These are phyloP conservation scores for Camelus bactrianus DNA, from an alignment of 2,113 vertebrate species.

Conservation along the genomic window DNA sequence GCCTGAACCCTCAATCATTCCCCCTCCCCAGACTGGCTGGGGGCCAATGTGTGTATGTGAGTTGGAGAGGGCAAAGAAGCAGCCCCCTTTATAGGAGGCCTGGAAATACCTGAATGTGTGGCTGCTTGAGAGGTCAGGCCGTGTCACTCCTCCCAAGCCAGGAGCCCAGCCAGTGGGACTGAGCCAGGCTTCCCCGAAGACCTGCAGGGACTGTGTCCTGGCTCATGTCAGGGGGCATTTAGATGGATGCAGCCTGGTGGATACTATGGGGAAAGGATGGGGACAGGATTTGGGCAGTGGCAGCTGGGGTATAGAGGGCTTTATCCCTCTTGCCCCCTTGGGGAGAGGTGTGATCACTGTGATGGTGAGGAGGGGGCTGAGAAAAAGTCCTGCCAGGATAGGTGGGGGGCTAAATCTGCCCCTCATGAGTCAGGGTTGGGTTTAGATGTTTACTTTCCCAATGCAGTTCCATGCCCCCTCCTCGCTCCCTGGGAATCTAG, in stretches of 20 bases:
- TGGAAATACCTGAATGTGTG: not conserved
- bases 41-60: not conserved
- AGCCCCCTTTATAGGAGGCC: not conserved
- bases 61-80: not conserved
- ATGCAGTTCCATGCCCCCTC: not conserved
- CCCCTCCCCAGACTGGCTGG: not conserved
- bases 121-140: not conserved
- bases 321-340: not conserved
- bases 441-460: constrained; percentile 31
- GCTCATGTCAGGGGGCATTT: not conserved
- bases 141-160: not conserved
- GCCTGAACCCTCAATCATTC: not conserved
- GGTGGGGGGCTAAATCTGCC: not conserved
- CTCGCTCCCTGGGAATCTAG: not conserved
- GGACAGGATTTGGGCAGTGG: not conserved
- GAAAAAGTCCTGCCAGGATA: not conserved
- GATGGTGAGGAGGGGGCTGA: not conserved
- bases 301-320: not conserved
- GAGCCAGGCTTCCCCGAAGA: not conserved
- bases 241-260: constrained; percentile 16
- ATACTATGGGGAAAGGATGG: not conserved
- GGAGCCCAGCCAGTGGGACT: not conserved
- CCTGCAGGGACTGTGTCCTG: not conserved
- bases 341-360: not conserved
- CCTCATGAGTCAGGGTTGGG: not conserved